Percentiles rank a stretch among this genome's conserved stretches.
These are phyloP conservation scores for Didymodactylos carnosus DNA, from an alignment of 2,888 invertebrate genomes.

Conservation along the genomic window DNA sequence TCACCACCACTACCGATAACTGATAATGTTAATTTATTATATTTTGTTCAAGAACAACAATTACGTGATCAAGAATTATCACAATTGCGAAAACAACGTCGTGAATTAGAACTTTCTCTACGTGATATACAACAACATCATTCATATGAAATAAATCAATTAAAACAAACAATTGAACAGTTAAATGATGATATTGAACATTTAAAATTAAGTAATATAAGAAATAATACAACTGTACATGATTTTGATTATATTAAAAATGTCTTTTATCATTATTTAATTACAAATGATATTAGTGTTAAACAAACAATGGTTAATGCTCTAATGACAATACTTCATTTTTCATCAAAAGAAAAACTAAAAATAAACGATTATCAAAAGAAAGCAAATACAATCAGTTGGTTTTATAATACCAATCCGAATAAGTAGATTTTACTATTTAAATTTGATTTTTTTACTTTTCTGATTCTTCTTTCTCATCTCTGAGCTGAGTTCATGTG, in stretches of 20 bases:
- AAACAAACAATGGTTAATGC: conserved; percentile 8
- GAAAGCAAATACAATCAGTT: no score
- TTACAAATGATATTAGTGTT: conserved; percentile 4
- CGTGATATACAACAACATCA: conserved; percentile 1
- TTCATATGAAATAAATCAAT: conserved; percentile 1
- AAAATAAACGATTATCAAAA: no score
- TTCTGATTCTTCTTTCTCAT: no score
- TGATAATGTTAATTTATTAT: background rate
- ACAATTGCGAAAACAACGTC: background rate
- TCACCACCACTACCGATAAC: background rate
- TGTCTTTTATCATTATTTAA: conserved; percentile 11
- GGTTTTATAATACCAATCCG: no score
- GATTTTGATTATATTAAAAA: conserved; percentile 14
- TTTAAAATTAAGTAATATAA: conserved; percentile 4
- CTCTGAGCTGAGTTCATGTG: no score
- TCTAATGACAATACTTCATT: conserved; percentile 8
- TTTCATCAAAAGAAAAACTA: conserved; percentile 6
- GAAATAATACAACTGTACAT: background rate
- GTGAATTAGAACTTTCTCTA: conserved; percentile 1
- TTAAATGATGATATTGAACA: conserved; percentile 11
- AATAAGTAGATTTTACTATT: no score
- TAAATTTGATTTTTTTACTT: no score
- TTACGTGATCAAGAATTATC: background rate
- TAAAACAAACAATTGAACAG: background rate
- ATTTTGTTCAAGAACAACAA: background rate